Evolutionary conservation across 2,797 vertebrate species (phyloP), one percentile per base, ranked within the genome.

Genomic region (Kryptopterus vitreolus): DNA sequence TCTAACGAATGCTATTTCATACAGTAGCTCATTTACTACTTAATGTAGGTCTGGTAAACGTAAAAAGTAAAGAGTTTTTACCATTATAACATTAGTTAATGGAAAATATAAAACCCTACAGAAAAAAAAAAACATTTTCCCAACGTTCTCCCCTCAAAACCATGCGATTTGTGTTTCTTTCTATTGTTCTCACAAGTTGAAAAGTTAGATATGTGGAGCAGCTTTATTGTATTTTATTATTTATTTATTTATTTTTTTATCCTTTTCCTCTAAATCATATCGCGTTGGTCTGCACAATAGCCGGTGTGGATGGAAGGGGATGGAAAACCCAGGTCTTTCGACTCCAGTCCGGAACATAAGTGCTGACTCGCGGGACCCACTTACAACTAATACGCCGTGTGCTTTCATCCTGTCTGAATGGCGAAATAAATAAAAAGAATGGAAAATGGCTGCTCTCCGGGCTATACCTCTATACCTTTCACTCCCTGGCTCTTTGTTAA

Each of bases 401-500:
- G 89, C 90, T 92, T 92, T 93, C 89, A 91, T 89, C 88, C 88
- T 87, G 86, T 87, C 88, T 86, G 89, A 92, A 93, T 93, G 93
- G 92, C 87, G 90, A 93, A 93, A 92, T 92, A 93, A 93, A 94
- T 93, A 94, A 92, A 92, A 92, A 91, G 91, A 91, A 91, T 91
- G 89, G 92, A 92, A 93, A 92, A 92, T 92, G 92, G 88, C 92
- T 93, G 90, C 91, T 93, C 92, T 91, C 88, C 87, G 89, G 90
- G 88, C 88, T 92, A 89, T 91, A 92, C 91, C 92, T 90, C 88
- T 91, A 89, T 92, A 92, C 92, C 92, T 91, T 90, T 92, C n/a
- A 90, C 92, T 93, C 92, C 92, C 91, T 87, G 89, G 92, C 92
- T 94, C 93, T 94, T 94, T 94, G 93, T 94, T 94, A 94, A 94